Percentiles rank a stretch among this genome's conserved stretches.
phyloP scores from a whole-genome alignment of 2,797 vertebrate species.

The Trachops cirrhosus region DNA sequence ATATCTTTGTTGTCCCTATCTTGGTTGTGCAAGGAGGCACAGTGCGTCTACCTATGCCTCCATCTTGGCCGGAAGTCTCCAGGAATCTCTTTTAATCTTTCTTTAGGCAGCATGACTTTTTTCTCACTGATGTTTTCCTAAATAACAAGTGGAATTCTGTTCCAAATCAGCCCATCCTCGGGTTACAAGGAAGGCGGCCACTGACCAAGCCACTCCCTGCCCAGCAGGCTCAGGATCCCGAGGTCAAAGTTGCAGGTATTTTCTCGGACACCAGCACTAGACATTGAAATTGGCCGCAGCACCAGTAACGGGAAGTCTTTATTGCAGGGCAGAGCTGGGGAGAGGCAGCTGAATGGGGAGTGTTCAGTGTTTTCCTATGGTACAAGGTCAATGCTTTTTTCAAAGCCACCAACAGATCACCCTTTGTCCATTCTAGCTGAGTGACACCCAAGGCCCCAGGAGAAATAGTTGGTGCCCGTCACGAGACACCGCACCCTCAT shows the following conservation, averaged over 20 bases:
- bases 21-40: too few species aligned
- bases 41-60: too few species aligned
- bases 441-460: conserved; percentile 8
- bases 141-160: not conserved
- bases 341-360: conserved; percentile 44
- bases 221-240: not conserved
- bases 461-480: conserved; percentile 46
- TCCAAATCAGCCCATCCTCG: not conserved
- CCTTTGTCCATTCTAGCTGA: conserved; percentile 56
- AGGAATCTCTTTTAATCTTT: not conserved
- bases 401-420: conserved; percentile 52
- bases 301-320: conserved; percentile 9
- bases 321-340: not conserved
- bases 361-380: not conserved
- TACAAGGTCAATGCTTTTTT: conserved; percentile 57
- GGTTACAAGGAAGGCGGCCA: not conserved
- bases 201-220: not conserved
- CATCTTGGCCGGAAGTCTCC: too few species aligned
- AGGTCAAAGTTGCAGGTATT: not conserved
- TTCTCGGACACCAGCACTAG: not conserved
- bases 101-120: not conserved
- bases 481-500: conserved; percentile 18
- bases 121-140: not conserved
- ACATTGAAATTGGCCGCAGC: not conserved
- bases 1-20: too few species aligned